A percentile compares a stretch with the other conserved stretches of the same genome.
These are phyloP conservation scores for Melanophora roralis DNA, from an alignment of 2,888 invertebrate genomes.

Conservation along the genomic window DNA sequence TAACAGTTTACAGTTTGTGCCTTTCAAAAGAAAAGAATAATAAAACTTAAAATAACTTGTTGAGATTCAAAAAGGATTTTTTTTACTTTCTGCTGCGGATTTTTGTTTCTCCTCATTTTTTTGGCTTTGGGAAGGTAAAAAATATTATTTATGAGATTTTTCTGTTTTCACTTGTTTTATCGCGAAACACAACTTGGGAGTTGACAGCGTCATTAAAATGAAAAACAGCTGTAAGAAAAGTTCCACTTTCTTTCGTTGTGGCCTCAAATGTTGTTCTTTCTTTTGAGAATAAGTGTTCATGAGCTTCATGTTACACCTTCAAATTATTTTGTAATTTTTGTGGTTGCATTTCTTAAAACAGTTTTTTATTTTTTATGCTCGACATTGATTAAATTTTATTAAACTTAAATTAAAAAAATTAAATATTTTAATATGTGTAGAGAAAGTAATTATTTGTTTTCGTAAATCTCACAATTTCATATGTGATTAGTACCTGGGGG, in stretches of 20 bases:
- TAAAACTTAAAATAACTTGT: constrained; percentile 49
- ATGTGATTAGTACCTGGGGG: too few species aligned
- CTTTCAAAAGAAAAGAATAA: constrained; percentile 10
- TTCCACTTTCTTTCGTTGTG: constrained; percentile 47
- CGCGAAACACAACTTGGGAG: constrained; percentile 55
- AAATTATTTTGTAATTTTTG: constrained; percentile 29
- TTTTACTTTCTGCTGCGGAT: neutral
- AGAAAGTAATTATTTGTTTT: too few species aligned
- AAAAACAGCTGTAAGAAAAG: constrained; percentile 53
- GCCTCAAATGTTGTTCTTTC: constrained; percentile 54
- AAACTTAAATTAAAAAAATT: too few species aligned
- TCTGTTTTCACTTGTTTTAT: constrained; percentile 63
- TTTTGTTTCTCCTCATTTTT: constrained; percentile 16
- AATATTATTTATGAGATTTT: constrained; percentile 67
- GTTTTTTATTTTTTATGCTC: neutral
- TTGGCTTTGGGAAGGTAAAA: constrained; percentile 28
- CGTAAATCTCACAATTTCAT: too few species aligned
- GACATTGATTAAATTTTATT: too few species aligned
- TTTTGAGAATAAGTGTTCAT: constrained; percentile 42
- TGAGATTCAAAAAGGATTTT: constrained; percentile 51
- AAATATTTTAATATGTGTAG: too few species aligned
- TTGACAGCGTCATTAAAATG: constrained; percentile 63
- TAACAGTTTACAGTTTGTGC: constrained; percentile 11
- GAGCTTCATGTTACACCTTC: constrained; percentile 43
- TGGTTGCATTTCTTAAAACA: neutral